Percentiles rank a stretch among this genome's conserved stretches.
These are phyloP conservation scores for Troides helena DNA, from an alignment of 2,888 invertebrate genomes.

Conservation along the genomic window DNA sequence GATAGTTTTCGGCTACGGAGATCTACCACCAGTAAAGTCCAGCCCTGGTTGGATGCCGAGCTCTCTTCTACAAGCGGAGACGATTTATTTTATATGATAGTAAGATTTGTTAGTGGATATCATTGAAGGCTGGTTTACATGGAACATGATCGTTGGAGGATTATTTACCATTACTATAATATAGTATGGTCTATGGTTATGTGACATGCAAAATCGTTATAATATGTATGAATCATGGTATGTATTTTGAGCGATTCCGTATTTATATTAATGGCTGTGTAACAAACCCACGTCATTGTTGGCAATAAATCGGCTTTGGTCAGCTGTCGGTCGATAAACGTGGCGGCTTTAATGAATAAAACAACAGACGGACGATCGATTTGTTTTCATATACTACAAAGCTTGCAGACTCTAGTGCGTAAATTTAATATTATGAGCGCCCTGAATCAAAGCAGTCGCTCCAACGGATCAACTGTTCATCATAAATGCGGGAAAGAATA, in stretches of 20 bases:
- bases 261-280: conserved; percentile 5
- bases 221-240: neutral
- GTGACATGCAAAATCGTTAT: neutral
- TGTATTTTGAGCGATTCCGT: conserved; percentile 3
- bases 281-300: conserved; percentile 10
- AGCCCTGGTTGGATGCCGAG: too few species aligned
- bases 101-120: too few species aligned
- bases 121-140: too few species aligned
- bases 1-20: too few species aligned
- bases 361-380: conserved; percentile 22
- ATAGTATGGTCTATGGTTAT: too few species aligned
- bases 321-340: conserved; percentile 17
- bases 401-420: conserved; percentile 1
- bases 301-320: conserved; percentile 15
- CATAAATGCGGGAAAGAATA: conserved; percentile 10
- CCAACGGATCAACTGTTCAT: conserved; percentile 7
- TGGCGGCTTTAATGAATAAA: conserved; percentile 20
- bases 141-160: too few species aligned
- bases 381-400: conserved; percentile 22
- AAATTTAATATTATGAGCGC: conserved; percentile 14
- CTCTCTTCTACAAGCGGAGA: neutral
- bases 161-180: too few species aligned
- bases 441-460: conserved; percentile 10
- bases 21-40: too few species aligned
- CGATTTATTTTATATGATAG: neutral